These are phyloP conservation scores for Willisornis vidua DNA, from an alignment of 2,113 vertebrate genomes.

Conservation along the genomic window DNA sequence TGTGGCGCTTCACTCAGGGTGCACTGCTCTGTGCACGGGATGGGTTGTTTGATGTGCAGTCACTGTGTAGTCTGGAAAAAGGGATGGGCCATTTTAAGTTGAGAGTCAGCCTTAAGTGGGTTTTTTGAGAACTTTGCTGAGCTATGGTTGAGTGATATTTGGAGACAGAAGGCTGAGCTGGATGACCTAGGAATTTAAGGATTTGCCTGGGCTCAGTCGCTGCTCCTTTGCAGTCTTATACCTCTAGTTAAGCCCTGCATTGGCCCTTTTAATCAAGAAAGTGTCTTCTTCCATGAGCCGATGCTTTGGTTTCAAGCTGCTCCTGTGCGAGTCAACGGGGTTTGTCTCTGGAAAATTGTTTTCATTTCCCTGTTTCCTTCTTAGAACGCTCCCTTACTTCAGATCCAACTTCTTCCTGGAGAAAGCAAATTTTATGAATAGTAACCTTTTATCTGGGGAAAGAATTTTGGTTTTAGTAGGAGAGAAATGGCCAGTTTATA, in stretches of 20 bases:
- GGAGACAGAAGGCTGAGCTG: background rate
- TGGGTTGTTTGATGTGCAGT: accelerated
- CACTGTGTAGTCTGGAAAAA: accelerated
- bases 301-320: background rate
- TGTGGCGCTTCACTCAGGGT: accelerated
- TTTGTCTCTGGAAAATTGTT: background rate
- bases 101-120: background rate
- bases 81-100: background rate
- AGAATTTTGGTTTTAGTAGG: background rate
- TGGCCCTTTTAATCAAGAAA: background rate
- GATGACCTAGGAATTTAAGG: background rate
- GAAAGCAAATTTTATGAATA: background rate
- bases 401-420: background rate
- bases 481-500: background rate
- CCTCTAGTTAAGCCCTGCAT: background rate
- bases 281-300: background rate
- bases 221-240: background rate
- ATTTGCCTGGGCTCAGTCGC: background rate
- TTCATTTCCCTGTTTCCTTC: background rate
- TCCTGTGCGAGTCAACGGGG: background rate
- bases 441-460: background rate
- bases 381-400: background rate
- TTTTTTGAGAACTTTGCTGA: background rate
- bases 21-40: accelerated
- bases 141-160: background rate